phyloP scores from a whole-genome alignment of 2,797 vertebrate species.

The Tokudaia muenninki region DNA sequence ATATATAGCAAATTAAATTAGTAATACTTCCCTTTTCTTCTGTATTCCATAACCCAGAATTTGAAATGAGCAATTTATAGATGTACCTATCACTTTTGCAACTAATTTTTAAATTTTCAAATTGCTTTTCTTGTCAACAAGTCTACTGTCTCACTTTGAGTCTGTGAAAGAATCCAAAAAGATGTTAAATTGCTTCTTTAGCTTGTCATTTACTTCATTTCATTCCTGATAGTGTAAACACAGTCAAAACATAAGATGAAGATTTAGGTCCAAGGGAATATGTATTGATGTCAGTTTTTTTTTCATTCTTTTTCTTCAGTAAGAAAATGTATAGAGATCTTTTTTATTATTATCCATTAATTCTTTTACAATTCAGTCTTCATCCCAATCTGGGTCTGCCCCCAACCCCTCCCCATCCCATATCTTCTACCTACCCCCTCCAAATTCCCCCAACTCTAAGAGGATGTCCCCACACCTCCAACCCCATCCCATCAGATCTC shows the following conservation, averaged over 20 bases:
- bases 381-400: not conserved
- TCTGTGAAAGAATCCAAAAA: not conserved
- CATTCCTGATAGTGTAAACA: not conserved
- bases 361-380: not conserved
- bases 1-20: not conserved
- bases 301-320: not conserved
- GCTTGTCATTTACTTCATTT: not conserved
- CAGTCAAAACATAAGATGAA: not conserved
- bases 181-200: not conserved
- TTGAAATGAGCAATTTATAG: constrained; percentile 5
- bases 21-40: not conserved
- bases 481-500: too few relatives aligned
- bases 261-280: not conserved
- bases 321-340: not conserved
- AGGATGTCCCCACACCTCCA: not conserved
- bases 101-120: constrained; percentile 37
- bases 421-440: not conserved
- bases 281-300: not conserved
- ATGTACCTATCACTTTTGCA: constrained; percentile 34
- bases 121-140: constrained; percentile 16
- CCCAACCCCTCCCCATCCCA: not conserved
- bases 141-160: not conserved
- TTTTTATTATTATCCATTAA: not conserved
- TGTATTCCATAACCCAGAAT: not conserved
- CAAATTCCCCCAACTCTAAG: not conserved